Conservation (phyloP, 2,888 invertebrate species). For the Drosophila quinaria region DNA sequence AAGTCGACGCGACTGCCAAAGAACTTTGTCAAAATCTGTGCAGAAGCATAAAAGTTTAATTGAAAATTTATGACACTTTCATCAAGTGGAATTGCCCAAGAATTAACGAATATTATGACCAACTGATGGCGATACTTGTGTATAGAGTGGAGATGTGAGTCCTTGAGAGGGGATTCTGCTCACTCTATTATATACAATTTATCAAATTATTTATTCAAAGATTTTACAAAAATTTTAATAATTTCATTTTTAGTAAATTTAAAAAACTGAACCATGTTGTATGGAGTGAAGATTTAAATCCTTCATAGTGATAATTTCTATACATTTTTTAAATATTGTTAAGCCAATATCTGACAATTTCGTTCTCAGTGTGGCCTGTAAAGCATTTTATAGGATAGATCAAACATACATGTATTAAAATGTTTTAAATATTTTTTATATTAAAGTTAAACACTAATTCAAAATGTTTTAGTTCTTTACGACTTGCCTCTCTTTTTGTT, state of each 20-base stretch:
- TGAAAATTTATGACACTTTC: constrained; percentile 79
- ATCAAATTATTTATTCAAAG: too few relatives aligned
- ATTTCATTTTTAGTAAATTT: too few relatives aligned
- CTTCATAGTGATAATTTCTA: too few relatives aligned
- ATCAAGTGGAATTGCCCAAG: constrained; percentile 41
- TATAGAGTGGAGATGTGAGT: neutral
- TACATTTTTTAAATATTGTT: neutral
- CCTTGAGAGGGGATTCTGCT: neutral
- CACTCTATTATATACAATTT: neutral
- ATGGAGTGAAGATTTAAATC: neutral
- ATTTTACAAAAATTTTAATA: too few relatives aligned
- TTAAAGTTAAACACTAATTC: too few relatives aligned
- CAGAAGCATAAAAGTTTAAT: constrained; percentile 66
- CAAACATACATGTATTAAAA: too few relatives aligned
- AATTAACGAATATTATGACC: constrained; percentile 23
- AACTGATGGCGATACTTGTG: neutral
- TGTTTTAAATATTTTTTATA: neutral
- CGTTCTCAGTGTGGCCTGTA: neutral
- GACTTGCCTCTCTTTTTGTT: neutral
- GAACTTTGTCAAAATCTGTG: constrained; percentile 46
- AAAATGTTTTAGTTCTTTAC: too few relatives aligned
- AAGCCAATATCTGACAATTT: neutral
- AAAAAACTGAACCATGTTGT: neutral
- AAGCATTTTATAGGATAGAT: too few relatives aligned
- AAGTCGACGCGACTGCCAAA: constrained; percentile 17